Base-by-base conservation (phyloP, 2,888 invertebrate species). In the Dione vanillae region DNA sequence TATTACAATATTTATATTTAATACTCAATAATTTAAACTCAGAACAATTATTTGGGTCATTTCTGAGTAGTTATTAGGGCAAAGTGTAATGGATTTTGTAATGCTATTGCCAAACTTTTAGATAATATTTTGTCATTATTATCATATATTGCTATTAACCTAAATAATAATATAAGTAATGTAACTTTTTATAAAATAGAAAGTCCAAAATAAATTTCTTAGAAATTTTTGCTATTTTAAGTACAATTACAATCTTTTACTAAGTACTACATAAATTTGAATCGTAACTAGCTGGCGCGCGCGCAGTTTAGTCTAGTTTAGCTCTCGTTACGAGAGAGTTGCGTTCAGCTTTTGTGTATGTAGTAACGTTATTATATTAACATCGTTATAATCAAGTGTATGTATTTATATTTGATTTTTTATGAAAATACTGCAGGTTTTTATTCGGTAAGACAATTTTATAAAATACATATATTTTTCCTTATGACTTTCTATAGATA, bases 321-420 rank as follows among this genome's bases (percentile, higher is more conserved):
- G 76, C 77, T 78, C 78, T 80, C 80, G 80, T 76, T 77, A 79
- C 75, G 79, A 76, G 73, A 78, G 77, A 72, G 82, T 78, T 80
- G 80, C 78, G 79, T 78, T 52, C 68, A 62, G 27, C 64, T 67
- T 43, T 49, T 12, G 41, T 47, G 40, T 56, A 45, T 47, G 19
- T 49, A 49, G 19, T 51, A 65, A 47, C 51, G 45, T 65, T n/a
- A 10, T 54, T 67, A 47, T 35, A 68, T 2, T 62, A 19, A 10
- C 12, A 64, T n/a, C 16, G 20, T 51, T 56, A 41, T 20, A 52
- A 58, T 52, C 56, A 43, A 71, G 67, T 67, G 62, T 27, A 65
- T 56, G 16, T 16, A 56, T 12, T n/a, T 6, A 40, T 56, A 7
- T 40, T 40, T 56, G 0, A 54, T 56, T 56, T 16, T 43, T 69